These are phyloP conservation scores for Tapirus indicus DNA, from an alignment of 2,797 vertebrate species.

Conservation along the genomic window DNA sequence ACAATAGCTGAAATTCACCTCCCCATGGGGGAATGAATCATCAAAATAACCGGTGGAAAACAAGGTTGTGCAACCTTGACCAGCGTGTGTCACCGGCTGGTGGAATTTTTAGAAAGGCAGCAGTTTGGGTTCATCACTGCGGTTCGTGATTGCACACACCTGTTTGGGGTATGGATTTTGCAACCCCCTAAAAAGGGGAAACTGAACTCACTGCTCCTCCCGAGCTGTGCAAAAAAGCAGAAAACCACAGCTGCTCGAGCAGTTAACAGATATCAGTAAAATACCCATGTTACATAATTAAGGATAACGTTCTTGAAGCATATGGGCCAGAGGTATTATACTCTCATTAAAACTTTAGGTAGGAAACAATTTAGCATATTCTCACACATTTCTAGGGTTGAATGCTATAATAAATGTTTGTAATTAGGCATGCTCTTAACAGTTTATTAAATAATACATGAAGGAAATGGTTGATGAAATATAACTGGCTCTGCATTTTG, in stretches of 20 bases:
- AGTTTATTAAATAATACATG: slow-evolving; percentile 91
- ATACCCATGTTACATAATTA: slow-evolving; percentile 92
- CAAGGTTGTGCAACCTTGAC: slow-evolving; percentile 93
- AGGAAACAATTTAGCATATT: slow-evolving; percentile 86
- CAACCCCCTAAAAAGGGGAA: slow-evolving; percentile 91
- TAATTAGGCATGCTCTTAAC: slow-evolving; percentile 88
- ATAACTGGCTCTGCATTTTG: slow-evolving; percentile 76
- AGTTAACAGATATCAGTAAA: slow-evolving; percentile 93
- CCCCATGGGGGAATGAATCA: slow-evolving; percentile 91
- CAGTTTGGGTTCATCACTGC: slow-evolving; percentile 91
- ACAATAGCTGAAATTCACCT: slow-evolving; percentile 91
- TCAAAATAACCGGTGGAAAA: slow-evolving; percentile 91
- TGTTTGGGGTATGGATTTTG: slow-evolving; percentile 92
- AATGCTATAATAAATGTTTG: slow-evolving; percentile 88
- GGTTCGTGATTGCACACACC: slow-evolving; percentile 93
- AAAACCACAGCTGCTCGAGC: slow-evolving; percentile 93
- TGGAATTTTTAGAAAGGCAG: slow-evolving; percentile 92
- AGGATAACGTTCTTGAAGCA: slow-evolving; percentile 91
- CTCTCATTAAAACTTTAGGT: slow-evolving; percentile 91
- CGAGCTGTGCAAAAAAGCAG: slow-evolving; percentile 89
- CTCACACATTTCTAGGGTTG: slow-evolving; percentile 83
- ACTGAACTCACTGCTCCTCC: slow-evolving; percentile 90
- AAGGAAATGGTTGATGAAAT: slow-evolving; percentile 83
- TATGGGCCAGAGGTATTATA: slow-evolving; percentile 91
- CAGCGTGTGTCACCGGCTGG: slow-evolving; percentile 89